A percentile compares a stretch with the other conserved stretches of the same genome.
phyloP scores from a whole-genome alignment of 1,140 invertebrate species.

The Eueides isabella region DNA sequence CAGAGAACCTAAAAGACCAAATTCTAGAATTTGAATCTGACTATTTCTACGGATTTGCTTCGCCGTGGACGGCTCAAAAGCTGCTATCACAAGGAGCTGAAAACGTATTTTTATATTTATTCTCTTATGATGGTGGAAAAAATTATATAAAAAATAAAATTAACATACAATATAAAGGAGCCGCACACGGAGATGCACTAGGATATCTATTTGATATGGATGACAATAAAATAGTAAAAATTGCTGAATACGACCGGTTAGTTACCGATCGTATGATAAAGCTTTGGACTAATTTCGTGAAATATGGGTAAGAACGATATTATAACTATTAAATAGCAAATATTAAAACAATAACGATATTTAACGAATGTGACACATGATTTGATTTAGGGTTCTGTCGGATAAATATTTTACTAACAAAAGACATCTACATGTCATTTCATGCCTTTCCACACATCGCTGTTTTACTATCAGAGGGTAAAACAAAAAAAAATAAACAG shows the following conservation, averaged over 20 bases:
- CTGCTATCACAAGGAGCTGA: slow-evolving; percentile 37
- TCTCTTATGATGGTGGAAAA: slow-evolving; percentile 45
- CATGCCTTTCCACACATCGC: too few species aligned
- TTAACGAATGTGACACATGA: too few species aligned
- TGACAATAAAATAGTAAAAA: slow-evolving; percentile 28
- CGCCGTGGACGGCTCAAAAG: slow-evolving; percentile 33
- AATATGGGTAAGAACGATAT: slow-evolving; percentile 47
- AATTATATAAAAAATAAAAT: slow-evolving; percentile 24
- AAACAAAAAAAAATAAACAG: too few species aligned
- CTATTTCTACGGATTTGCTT: slow-evolving; percentile 36
- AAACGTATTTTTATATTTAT: slow-evolving; percentile 49
- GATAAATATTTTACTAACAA: too few species aligned
- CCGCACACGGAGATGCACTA: slow-evolving; percentile 49
- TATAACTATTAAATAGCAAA: neutral
- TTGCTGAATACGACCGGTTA: slow-evolving; percentile 42
- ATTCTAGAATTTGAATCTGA: slow-evolving; percentile 45
- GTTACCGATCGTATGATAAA: slow-evolving; percentile 51
- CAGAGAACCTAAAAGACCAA: slow-evolving; percentile 6
- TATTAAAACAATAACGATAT: too few species aligned
- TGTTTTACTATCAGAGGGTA: too few species aligned
- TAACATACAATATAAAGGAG: slow-evolving; percentile 40
- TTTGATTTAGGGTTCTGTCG: too few species aligned
- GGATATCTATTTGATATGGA: slow-evolving; percentile 51
- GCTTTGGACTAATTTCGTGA: slow-evolving; percentile 54
- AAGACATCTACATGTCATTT: too few species aligned